These are phyloP conservation scores for Uromys caudimaculatus DNA, from an alignment of 2,797 vertebrate genomes.

Conservation along the genomic window DNA sequence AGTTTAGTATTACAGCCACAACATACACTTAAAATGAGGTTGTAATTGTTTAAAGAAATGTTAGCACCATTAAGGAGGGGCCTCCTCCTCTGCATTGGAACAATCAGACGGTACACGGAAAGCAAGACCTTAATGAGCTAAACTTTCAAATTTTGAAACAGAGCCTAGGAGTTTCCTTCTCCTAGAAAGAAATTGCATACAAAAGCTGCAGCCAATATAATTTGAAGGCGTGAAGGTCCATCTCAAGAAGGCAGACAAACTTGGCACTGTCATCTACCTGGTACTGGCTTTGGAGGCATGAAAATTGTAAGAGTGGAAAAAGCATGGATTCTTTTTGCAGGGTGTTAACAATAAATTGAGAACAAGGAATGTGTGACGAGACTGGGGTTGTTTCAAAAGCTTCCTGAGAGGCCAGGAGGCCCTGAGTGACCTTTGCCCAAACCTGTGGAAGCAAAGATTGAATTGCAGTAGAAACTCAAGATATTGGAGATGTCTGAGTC, in stretches of 20 bases:
- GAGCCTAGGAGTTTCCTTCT: no score
- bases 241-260: neutral
- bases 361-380: no score
- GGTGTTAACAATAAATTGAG: neutral
- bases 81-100: neutral
- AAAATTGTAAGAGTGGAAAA: neutral
- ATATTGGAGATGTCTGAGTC: neutral
- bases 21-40: neutral
- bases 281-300: neutral
- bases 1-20: neutral
- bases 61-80: neutral
- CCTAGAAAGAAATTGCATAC: neutral
- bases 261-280: neutral
- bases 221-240: neutral
- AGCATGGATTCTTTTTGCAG: neutral
- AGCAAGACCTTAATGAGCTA: neutral
- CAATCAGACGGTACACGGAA: neutral
- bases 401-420: neutral
- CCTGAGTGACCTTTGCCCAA: neutral
- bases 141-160: neutral
- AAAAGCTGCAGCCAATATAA: neutral
- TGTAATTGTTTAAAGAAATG: neutral
- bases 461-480: neutral
- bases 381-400: neutral
- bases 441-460: neutral